A percentile compares a stretch with the other conserved stretches of the same genome.
Evolutionary conservation across 2,888 invertebrate species (phyloP).

Genomic region (Cotesia congregata): DNA sequence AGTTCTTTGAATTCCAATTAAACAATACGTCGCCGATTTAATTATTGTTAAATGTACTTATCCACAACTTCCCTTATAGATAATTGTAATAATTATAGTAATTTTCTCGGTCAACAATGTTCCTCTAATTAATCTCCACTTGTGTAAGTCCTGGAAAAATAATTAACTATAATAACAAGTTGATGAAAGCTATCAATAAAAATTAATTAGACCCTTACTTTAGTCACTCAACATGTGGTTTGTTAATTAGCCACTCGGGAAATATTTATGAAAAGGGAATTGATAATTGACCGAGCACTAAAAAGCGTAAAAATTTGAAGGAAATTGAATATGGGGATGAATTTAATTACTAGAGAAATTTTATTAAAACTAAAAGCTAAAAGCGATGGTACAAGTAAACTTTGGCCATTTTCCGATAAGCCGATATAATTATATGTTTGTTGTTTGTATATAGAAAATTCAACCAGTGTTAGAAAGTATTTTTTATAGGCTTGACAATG

Average conservation of each 20-base stretch:
- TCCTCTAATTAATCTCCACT: no score
- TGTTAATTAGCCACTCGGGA: not conserved
- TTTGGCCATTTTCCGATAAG: not conserved
- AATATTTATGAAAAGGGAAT: not conserved
- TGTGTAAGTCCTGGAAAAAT: no score
- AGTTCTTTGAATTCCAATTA: not conserved
- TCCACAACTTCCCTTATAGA: no score
- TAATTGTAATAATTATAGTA: no score
- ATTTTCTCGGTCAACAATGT: no score
- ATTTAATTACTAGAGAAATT: not conserved
- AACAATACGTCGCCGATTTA: not conserved
- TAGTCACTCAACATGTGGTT: not conserved
- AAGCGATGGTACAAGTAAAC: not conserved
- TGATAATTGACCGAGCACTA: not conserved
- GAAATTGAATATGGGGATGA: not conserved
- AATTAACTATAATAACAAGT: no score
- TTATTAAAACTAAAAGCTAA: not conserved
- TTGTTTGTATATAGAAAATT: no score
- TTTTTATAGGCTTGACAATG: not conserved
- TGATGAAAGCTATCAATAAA: no score
- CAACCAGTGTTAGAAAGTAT: no score
- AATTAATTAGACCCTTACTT: not conserved
- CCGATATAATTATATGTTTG: not conserved
- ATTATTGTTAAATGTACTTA: not conserved
- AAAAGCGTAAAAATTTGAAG: not conserved